Evolutionary conservation across 2,888 invertebrate species (phyloP), one percentile per base, ranked within the genome.

Genomic region (Luperina nickerlii): DNA sequence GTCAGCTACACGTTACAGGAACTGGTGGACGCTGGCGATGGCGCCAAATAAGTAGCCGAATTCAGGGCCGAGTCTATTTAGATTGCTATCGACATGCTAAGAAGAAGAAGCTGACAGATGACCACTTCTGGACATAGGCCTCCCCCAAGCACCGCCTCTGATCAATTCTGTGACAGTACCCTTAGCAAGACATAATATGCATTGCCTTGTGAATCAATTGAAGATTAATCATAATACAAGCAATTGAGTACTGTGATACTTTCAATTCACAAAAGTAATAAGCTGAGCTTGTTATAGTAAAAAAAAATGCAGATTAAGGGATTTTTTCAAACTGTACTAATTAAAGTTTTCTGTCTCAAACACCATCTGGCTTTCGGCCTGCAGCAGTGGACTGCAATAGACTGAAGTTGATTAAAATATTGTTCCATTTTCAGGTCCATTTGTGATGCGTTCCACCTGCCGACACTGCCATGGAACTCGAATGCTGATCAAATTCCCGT

Each of bases 371-470:
- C 9, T 11, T 45, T n/a, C n/a, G n/a, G n/a, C n/a, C n/a, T n/a
- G n/a, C n/a, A 38, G 38, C 38, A 38, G 38, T 38, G 38, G 5
- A 38, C 38, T 38, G 38, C 38, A 38, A 38, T 38, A 38, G 38
- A 38, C 38, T 38, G 38, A 38, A 38, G 38, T 6, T 38, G 6
- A 38, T 38, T 32, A 24, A 32, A 32, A 45, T 42, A n/a, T 18
- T n/a, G 13, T 24, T 27, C 20, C 3, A 27, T n/a, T 66, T 60
- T 38, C 94, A 94, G 99, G 99, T 51, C 99, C 99, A 74, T 99
- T 99, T 96, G 98, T 99, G 48, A 99, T 99, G 99, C 97, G 99
- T 76, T 98, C 99, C 4, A 99, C 99, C 0, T 99, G 99, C 93
- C 97, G 99, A 76, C 98, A 98, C 89, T 99, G 99, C 92, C 98